Base-by-base conservation (phyloP, 2,888 invertebrate species). In the Actias luna region DNA sequence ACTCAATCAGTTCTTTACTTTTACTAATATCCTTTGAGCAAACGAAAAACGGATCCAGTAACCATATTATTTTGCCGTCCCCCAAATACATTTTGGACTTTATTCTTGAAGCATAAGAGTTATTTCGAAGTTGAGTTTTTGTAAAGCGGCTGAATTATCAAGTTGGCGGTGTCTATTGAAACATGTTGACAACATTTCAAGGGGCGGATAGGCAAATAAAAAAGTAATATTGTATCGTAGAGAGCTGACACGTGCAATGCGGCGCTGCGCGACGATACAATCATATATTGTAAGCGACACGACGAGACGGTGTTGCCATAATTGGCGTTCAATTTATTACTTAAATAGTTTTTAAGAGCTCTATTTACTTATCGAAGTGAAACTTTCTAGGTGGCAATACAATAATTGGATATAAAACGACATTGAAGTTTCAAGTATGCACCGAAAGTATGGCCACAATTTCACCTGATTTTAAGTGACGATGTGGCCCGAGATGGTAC, bases 101-200 rank as follows among this genome's bases (percentile, higher is more conserved):
- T 61, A 50, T 22, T 12, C 18, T 58, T 8, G 22, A 8, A 1
- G 16, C 1, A 22, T 50, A 61, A 36, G 12, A 22, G 0, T 3
- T 14, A 58, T 14, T 29, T 63, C 57, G 1, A 36, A 52, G n/a
- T 50, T 22, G 35, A 31, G 7, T 16, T 36, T n/a, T 18, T 18
- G 16, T 22, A 16, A 1, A 10, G 0, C 7, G 27, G 8, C 3
- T 5, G 58, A 31, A 46, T 10, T 57, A 35, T 25, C 73, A 70
- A 12, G 4, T 68, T 63, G 73, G 65, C 68, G 42, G 63, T 60
- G 64, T 74, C 70, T 71, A 80, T 80, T 73, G 82, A 84, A 85
- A 88, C 85, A 89, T 86, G 90, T 89, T 90, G 90, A 88, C 92
- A 90, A 89, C 79, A 87, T 85, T 85, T 83, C 77, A 80, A 87